Evolutionary conservation across 2,113 vertebrate species (phyloP).

Genomic region (Cochlearius cochlearius): DNA sequence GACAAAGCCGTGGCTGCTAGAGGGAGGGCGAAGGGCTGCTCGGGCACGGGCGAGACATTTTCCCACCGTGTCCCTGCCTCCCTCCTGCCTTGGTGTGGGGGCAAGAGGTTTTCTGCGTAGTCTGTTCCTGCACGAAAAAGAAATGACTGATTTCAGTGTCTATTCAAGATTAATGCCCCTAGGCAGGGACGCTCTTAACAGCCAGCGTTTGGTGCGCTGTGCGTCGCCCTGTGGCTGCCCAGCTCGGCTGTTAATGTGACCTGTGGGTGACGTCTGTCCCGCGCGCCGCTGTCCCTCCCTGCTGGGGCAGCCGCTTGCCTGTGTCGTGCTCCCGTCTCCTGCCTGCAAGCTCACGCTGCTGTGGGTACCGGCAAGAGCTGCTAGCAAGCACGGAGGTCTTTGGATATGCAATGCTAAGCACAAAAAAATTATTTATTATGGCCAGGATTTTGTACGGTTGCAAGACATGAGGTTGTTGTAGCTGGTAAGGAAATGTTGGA

Average conservation of each 20-base stretch:
- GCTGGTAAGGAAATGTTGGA: neutral
- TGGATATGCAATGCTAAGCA: neutral
- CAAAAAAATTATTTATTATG: neutral
- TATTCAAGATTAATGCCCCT: neutral
- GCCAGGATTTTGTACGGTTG: neutral
- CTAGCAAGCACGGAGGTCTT: neutral
- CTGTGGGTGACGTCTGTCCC: neutral
- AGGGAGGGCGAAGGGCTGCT: too few species aligned
- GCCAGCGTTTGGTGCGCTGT: neutral
- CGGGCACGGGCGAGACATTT: rapidly evolving
- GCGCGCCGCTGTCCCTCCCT: neutral
- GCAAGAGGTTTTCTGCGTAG: neutral
- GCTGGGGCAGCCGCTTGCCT: neutral
- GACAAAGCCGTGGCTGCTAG: neutral
- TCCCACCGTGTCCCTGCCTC: neutral
- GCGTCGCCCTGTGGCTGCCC: neutral
- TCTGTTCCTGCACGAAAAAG: neutral
- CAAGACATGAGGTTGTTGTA: neutral
- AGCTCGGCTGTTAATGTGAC: neutral
- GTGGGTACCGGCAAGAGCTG: neutral
- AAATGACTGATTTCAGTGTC: neutral
- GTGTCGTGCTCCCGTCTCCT: neutral
- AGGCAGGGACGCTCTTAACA: neutral
- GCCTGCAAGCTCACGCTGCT: neutral
- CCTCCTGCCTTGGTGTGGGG: neutral